phyloP scores from a whole-genome alignment of 30 jellyfish, hydroid and myxozoan species.

The Pelagia noctiluca region DNA sequence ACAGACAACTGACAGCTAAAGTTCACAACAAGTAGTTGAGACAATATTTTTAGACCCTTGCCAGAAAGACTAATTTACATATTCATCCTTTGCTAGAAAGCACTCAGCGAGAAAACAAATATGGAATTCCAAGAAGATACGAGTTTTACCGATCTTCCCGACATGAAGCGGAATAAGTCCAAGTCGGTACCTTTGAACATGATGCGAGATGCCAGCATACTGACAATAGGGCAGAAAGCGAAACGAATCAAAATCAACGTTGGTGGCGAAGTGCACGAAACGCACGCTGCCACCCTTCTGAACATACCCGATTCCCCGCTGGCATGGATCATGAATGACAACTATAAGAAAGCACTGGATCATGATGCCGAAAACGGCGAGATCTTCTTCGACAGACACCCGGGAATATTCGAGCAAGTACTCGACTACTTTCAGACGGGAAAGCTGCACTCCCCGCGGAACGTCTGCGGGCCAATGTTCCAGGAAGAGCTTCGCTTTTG shows the following conservation, averaged over 20 bases:
- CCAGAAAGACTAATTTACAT: no score
- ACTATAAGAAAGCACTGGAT: slow-evolving; percentile 63
- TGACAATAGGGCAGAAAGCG: slow-evolving; percentile 14
- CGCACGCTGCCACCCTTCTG: slow-evolving; percentile 79
- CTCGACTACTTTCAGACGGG: slow-evolving; percentile 95
- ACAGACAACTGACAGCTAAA: no score
- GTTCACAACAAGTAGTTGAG: no score
- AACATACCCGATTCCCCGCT: slow-evolving; percentile 97
- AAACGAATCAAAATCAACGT: slow-evolving; percentile 74
- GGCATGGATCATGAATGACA: slow-evolving; percentile 81
- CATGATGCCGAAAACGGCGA: slow-evolving; percentile 75
- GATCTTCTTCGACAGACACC: slow-evolving; percentile 91
- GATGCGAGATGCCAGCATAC: slow-evolving; percentile 61
- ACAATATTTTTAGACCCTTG: no score
- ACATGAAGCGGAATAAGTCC: no score
- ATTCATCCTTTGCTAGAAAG: no score
- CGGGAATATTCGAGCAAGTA: slow-evolving; percentile 84
- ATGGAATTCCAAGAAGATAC: slow-evolving; percentile 21
- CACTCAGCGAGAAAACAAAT: no score
- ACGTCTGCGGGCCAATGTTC: slow-evolving; percentile 94
- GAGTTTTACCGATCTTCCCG: no score
- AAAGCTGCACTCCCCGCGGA: slow-evolving; percentile 93
- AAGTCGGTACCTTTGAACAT: slow-evolving; percentile 7
- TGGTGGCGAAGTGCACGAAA: slow-evolving; percentile 88
- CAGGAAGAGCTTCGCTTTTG: slow-evolving; percentile 91